Percentiles rank a stretch among this genome's conserved stretches.
phyloP scores from a whole-genome alignment of 2,113 vertebrate species.

The Girardinichthys multiradiatus region DNA sequence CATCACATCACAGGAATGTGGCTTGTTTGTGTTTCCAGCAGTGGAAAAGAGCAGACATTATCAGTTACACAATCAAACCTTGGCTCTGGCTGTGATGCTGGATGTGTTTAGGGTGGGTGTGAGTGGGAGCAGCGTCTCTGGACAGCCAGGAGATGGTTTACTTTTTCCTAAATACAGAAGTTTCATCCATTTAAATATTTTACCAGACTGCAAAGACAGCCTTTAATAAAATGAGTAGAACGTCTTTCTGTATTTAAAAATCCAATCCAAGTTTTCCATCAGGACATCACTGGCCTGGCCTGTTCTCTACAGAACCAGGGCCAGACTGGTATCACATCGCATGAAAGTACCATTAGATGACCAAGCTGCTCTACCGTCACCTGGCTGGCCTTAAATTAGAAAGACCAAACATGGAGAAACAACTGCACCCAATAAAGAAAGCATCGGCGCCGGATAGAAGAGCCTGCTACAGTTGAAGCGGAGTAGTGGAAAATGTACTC shows the following conservation, averaged over 20 bases:
- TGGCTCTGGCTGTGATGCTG: conserved; percentile 10
- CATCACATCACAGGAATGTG: conserved; percentile 27
- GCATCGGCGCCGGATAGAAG: conserved; percentile 42
- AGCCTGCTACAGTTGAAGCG: conserved; percentile 5
- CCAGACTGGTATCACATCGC: too few relatives aligned
- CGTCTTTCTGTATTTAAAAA: neutral
- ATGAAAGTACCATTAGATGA: conserved; percentile 26
- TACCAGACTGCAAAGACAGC: conserved; percentile 5
- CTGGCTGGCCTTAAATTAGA: conserved; percentile 34
- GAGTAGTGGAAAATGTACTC: conserved; percentile 45
- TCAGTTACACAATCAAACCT: conserved; percentile 28
- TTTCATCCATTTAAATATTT: conserved; percentile 7
- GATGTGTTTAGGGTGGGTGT: conserved; percentile 9
- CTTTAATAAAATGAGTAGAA: neutral
- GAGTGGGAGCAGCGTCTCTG: conserved; percentile 14
- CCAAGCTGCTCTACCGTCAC: conserved; percentile 11
- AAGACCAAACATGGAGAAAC: conserved; percentile 26
- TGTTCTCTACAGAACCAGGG: too few relatives aligned
- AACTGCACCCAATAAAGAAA: conserved; percentile 25
- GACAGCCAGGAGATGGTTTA: conserved; percentile 16
- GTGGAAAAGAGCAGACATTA: conserved; percentile 30
- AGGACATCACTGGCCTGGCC: neutral
- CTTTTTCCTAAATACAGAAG: conserved; percentile 43
- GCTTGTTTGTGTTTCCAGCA: conserved; percentile 35
- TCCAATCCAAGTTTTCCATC: too few relatives aligned